Base-by-base conservation (phyloP, 1,140 invertebrate genomes). In the Odontomachus brunneus region DNA sequence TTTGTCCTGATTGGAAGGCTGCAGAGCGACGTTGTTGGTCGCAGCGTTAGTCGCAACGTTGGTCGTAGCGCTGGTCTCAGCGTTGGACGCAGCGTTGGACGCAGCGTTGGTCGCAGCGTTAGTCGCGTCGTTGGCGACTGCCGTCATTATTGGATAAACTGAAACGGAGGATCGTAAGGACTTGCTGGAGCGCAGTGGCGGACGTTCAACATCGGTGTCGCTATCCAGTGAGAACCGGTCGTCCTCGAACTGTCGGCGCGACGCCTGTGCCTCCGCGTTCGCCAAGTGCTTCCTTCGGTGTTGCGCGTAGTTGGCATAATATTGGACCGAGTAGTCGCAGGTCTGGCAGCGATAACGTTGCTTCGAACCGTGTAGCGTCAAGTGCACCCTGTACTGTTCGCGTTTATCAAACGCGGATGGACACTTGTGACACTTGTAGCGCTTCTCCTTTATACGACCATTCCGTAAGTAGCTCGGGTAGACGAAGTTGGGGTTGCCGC, bases 281-380 rank as follows among this genome's bases (percentile, higher is more conserved):
- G 95, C 96, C 88, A 96, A 95, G 92, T 98, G 97, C 89, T 97
- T 97, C 59, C 96, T 96, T 89, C 97, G 93, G 89, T 98, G 97
- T 90, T 97, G 97, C 17, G 96, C 95, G 87, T 97, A 97, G 93
- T 97, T 98, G 0, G 97, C 97, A 84, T 97, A 97, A 92, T 97
- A 97, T 86, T 97, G 97, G 0, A 98, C 97, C 1, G 97, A 97
- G 92, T 98, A 98, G 93, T 98, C 97, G 92, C 98, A 98, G 5
- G 96, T 95, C 82, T 97, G 96, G 93, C 98, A 98, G 81, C 96
- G 96, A 92, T 97, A 98, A 82, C 96, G 95, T 92, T 98, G 97
- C 84, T 97, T 96, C 0, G 97, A 97, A 9, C 97, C 97, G 91
- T 98, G 98, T 2, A 98, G 92, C 7, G 96, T 96, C 83, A 97